Evolutionary conservation across 2,113 vertebrate species (phyloP).

Genomic region (Nettapus auritus): DNA sequence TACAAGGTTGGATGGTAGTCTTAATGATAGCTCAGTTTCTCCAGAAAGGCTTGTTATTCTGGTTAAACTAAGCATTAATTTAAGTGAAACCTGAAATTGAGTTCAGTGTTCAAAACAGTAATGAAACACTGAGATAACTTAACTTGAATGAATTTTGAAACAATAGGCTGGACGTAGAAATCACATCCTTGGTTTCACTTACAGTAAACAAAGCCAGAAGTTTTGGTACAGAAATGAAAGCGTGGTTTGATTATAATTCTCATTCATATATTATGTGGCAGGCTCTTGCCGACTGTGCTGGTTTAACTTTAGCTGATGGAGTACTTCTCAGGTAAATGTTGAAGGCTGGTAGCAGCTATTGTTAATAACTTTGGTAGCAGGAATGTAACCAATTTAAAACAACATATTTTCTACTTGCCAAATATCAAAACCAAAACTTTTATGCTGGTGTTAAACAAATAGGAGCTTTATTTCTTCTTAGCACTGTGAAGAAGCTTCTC

Average conservation of each 20-base stretch:
- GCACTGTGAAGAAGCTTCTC: background rate
- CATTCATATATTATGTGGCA: background rate
- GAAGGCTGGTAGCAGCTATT: background rate
- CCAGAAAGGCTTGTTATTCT: background rate
- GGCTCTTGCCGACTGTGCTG: background rate
- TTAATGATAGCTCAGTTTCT: background rate
- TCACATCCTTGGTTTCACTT: background rate
- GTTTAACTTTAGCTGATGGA: background rate
- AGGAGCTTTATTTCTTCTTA: background rate
- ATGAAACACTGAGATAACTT: background rate
- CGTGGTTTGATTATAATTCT: background rate
- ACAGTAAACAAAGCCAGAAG: background rate
- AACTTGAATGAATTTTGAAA: background rate
- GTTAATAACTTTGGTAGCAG: background rate
- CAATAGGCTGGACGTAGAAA: background rate
- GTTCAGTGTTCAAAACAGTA: background rate
- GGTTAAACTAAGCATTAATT: background rate
- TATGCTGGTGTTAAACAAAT: background rate
- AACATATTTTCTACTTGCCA: background rate
- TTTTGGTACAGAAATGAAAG: background rate
- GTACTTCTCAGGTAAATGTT: background rate
- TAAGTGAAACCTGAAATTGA: background rate
- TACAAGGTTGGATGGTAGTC: background rate
- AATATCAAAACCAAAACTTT: background rate
- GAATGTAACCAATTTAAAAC: background rate